Evolutionary conservation across 2,888 invertebrate genomes (phyloP).

Genomic region (Flexamia atlantica): DNA sequence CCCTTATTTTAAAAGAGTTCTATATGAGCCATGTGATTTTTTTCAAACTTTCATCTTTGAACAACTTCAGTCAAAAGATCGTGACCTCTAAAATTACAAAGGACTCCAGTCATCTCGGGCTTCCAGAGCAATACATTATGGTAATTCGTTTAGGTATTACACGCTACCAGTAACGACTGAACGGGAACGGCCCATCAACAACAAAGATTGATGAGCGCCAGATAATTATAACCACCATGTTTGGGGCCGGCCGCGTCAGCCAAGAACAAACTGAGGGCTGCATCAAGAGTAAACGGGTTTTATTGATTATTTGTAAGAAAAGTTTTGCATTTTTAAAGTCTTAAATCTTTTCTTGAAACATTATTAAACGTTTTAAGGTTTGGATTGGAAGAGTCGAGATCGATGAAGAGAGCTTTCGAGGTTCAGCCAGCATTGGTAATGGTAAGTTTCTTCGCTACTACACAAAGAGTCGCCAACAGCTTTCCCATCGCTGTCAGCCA

Average conservation of each 20-base stretch:
- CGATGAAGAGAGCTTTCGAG: no score
- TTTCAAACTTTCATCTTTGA: no score
- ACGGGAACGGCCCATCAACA: constrained; percentile 24
- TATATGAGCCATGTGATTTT: no score
- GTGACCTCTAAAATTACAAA: not conserved
- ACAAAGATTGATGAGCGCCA: constrained; percentile 10
- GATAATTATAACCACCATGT: constrained; percentile 31
- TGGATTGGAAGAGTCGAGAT: no score
- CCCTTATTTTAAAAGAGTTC: no score
- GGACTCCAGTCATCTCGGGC: no score
- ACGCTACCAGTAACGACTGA: constrained; percentile 25
- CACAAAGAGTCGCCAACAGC: not conserved
- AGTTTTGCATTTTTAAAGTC: not conserved
- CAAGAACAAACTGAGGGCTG: not conserved
- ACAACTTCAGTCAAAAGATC: not conserved
- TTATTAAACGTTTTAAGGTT: no score
- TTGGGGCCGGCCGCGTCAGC: constrained; percentile 9
- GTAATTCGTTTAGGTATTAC: constrained; percentile 13
- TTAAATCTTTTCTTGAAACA: not conserved
- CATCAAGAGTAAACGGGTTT: not conserved
- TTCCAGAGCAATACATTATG: not conserved
- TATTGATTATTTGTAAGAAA: not conserved
- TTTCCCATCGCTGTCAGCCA: constrained; percentile 48
- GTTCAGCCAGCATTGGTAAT: no score
- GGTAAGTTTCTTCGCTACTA: not conserved